Evolutionary conservation across 2,113 vertebrate genomes (phyloP), one percentile per base, ranked within the genome.

Genomic region (Odobenus rosmarus): DNA sequence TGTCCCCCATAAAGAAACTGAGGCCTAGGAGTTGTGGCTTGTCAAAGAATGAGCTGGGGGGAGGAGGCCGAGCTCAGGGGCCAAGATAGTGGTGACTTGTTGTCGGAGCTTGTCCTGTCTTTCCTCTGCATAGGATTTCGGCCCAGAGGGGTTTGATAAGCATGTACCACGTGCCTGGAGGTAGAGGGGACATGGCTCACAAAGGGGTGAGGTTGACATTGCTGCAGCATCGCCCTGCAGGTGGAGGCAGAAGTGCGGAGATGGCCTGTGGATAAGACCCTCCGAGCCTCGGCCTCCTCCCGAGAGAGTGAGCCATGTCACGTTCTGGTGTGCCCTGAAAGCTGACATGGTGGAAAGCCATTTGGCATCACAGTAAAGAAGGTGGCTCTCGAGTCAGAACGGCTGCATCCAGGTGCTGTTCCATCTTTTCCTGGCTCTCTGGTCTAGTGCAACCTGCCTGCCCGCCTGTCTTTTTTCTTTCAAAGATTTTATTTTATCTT

Each of bases 1-100:
- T 55, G 42, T 80, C 0, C 1, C 39, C 24, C 61, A 23, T 64
- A 67, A 77, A 67, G 80, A 93, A 96, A 72, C 87, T 16, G 10
- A 96, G 92, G 88, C 57, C 31, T 14, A 55, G 85, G 81, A 82
- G 76, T 93, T 95, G 51, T 57, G 46, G 90, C 36, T 62, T 90
- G 81, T 36, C 21, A 13, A 62, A 51, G 71, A n/a, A 39, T 61
- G 53, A 31, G 42, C 24, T 19, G 51, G 42, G 9, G 7, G 11
- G 39, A 64, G 88, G 51, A 14, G 28, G 15, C 59, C 0, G 4
- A 42, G 57, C 77, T 69, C 49, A 11, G 12, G 55, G 15, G 36
- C 36, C 36, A 11, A 28, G 26, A 53, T 5, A 53, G 53, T 26
- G 49, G 12, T 13, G 13, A 51, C 9, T 79, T 74, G 19, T 49